A percentile compares a stretch with the other conserved stretches of the same genome.
phyloP scores from a whole-genome alignment of 2,888 invertebrate species.

The Leptinotarsa peninsularis region DNA sequence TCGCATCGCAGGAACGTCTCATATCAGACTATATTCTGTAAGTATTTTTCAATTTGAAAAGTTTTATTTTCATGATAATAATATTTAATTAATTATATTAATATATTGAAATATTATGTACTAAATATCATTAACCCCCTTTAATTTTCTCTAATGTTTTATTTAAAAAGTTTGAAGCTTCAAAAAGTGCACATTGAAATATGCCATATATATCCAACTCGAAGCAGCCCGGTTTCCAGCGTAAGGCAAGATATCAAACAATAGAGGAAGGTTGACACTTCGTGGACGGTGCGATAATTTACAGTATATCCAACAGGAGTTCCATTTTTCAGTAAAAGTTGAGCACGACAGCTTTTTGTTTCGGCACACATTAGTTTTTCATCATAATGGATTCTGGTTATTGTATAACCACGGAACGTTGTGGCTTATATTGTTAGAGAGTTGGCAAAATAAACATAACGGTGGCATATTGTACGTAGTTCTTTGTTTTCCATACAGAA shows the following conservation, averaged over 20 bases:
- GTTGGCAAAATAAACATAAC: conserved; percentile 24
- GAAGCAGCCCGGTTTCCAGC: conserved; percentile 9
- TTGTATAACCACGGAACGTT: conserved; percentile 22
- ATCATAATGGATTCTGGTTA: conserved; percentile 51
- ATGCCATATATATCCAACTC: conserved; percentile 2
- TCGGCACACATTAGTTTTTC: conserved; percentile 56
- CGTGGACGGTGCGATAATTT: conserved; percentile 36
- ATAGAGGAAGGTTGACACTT: conserved; percentile 37
- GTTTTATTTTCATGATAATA: no score
- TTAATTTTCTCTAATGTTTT: not conserved
- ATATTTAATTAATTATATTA: no score
- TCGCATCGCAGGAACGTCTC: no score
- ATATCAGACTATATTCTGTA: no score
- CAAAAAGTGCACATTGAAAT: not conserved
- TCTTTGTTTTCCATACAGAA: conserved; percentile 24
- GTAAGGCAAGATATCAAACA: conserved; percentile 31
- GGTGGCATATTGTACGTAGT: conserved; percentile 11
- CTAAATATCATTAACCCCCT: not conserved
- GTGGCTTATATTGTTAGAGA: conserved; percentile 20
- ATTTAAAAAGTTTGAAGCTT: not conserved
- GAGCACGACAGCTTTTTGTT: conserved; percentile 52
- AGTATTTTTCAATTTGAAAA: no score
- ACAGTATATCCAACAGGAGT: conserved; percentile 37
- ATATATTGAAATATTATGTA: no score
- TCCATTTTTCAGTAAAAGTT: conserved; percentile 53